phyloP scores from a whole-genome alignment of 2,888 invertebrate genomes.

The Troides helena region DNA sequence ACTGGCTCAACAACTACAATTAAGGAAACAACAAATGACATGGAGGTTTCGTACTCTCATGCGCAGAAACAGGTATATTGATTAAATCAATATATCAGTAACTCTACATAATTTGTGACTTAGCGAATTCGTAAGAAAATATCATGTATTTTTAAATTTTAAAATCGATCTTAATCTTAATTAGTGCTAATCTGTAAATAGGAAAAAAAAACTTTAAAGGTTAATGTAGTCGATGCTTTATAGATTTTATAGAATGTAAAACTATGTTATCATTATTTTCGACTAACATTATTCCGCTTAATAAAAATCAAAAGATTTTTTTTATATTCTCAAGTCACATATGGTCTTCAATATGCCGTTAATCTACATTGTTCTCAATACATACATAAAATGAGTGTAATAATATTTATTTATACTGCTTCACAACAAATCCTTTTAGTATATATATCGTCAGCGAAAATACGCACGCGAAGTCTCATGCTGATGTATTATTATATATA shows the following conservation, averaged over 20 bases:
- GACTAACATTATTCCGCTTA: too few relatives aligned
- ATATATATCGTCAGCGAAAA: slow-evolving; percentile 9
- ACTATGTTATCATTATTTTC: too few relatives aligned
- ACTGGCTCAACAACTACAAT: slow-evolving; percentile 1
- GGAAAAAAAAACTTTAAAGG: too few relatives aligned
- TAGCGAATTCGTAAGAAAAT: too few relatives aligned
- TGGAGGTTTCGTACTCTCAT: neutral
- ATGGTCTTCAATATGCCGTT: neutral
- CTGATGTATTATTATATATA: neutral
- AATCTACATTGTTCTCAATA: neutral
- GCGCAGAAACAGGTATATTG: slow-evolving; percentile 20
- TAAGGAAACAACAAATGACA: neutral
- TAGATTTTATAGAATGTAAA: too few relatives aligned
- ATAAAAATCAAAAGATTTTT: too few relatives aligned
- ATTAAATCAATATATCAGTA: neutral
- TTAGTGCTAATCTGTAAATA: too few relatives aligned
- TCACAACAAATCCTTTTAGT: slow-evolving; percentile 22
- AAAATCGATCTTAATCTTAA: too few relatives aligned
- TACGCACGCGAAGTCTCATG: slow-evolving; percentile 3
- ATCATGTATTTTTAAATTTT: too few relatives aligned
- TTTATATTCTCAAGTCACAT: too few relatives aligned
- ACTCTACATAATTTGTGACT: too few relatives aligned
- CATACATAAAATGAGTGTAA: slow-evolving; percentile 13
- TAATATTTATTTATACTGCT: slow-evolving; percentile 22
- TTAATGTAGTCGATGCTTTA: too few relatives aligned